Evolutionary conservation across 2,888 invertebrate genomes (phyloP), one percentile per base, ranked within the genome.

Genomic region (Drosophila falleni): DNA sequence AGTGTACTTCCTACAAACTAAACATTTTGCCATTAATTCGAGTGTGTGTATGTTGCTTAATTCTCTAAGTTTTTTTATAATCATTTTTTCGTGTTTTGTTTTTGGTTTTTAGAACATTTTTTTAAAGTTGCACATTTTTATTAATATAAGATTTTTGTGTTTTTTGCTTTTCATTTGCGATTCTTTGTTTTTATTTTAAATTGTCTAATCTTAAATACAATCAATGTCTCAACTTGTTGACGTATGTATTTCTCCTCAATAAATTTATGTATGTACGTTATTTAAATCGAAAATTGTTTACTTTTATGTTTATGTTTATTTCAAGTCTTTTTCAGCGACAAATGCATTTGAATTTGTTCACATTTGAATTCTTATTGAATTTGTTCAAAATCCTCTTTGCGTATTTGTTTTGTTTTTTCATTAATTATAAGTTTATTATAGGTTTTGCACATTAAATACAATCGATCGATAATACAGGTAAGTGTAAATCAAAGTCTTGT

Each of bases 301-400:
- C 16, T 55, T 1, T 58, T 58, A 47, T 58, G 6, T 58, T 59
- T 41, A 39, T 59, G 47, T 63, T 56, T 63, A 46, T 56, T 80
- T 87, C 86, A 87, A 87, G 86, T 87, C 86, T 87, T 87, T 80
- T 87, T 89, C 88, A 87, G 86, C 86, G 89, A 87, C 86, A 87
- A 87, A 87, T 87, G 89, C 86, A 89, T 87, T 87, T 81, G 85
- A 85, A 85, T 85, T 85, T 88, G 89, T 88, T 85, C 87, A 88
- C 89, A 83, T 86, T 81, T 81, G 67, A 54, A 81, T 77, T 51
- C 68, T 69, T 81, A 72, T 83, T 86, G 75, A 86, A 83, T 86
- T 69, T 80, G 60, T 65, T 85, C 85, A 88, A 88, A 84, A 84
- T 85, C 84, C 85, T 85, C 46, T 58, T 81, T 70, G 83, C 88